A percentile compares a stretch with the other conserved stretches of the same genome.
phyloP scores from a whole-genome alignment of 2,888 invertebrate genomes.

The Biston stratarius region DNA sequence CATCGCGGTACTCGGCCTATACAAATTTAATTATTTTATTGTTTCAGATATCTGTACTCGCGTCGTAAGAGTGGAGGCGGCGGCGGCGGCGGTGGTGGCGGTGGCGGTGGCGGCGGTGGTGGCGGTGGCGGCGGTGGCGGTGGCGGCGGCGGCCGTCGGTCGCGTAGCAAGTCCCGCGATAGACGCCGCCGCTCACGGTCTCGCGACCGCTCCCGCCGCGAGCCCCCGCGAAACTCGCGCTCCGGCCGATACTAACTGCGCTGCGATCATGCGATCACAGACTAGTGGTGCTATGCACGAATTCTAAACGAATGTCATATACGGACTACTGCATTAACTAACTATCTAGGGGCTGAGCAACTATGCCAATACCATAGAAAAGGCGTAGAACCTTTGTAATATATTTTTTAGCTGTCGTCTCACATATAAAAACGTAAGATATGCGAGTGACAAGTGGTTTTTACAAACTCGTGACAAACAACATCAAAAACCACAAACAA shows the following conservation, averaged over 20 bases:
- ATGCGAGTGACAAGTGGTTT: no score
- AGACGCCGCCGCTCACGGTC: constrained; percentile 88
- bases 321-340: no score
- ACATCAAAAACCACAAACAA: no score
- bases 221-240: constrained; percentile 82
- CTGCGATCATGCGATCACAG: background rate
- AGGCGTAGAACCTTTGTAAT: no score
- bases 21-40: background rate
- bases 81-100: constrained; percentile 71
- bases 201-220: constrained; percentile 81
- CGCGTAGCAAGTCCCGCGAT: constrained; percentile 74
- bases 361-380: no score
- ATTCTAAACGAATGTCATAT: background rate
- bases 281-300: constrained; percentile 8
- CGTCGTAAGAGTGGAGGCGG: constrained; percentile 83
- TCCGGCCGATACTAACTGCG: constrained; percentile 82
- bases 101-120: constrained; percentile 77
- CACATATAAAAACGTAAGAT: no score
- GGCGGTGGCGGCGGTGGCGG: constrained; percentile 47
- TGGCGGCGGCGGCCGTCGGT: constrained; percentile 60
- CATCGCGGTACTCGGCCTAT: no score
- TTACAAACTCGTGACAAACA: no score
- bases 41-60: constrained; percentile 89
- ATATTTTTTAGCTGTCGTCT: no score
- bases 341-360: no score